Percentiles rank a stretch among this genome's conserved stretches.
Evolutionary conservation across 1,140 invertebrate genomes (phyloP).

Genomic region (Limonius californicus): DNA sequence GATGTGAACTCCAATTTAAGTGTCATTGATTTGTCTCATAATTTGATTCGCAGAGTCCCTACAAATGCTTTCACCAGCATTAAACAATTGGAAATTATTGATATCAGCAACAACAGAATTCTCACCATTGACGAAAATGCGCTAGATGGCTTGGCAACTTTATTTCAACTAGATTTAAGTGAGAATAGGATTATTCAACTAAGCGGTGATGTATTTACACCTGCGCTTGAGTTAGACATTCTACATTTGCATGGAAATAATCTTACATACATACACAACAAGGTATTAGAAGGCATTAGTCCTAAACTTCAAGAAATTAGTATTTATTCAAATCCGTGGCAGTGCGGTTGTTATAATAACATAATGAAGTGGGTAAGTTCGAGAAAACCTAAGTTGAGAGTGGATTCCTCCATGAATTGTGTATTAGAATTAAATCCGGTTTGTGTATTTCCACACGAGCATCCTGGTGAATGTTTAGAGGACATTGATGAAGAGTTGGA

Average conservation of each 20-base stretch:
- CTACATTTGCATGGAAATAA: background rate
- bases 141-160: background rate
- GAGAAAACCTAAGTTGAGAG: background rate
- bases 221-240: background rate
- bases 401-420: background rate
- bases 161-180: background rate
- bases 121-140: background rate
- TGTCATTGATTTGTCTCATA: background rate
- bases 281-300: background rate
- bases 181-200: background rate
- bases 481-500: background rate
- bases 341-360: slow-evolving; percentile 3
- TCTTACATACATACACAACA: background rate
- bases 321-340: slow-evolving; percentile 1
- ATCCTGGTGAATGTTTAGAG: background rate
- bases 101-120: background rate
- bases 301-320: background rate
- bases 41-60: background rate
- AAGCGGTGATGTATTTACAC: background rate
- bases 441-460: background rate
- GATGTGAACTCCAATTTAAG: background rate
- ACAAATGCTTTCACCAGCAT: background rate
- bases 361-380: background rate
- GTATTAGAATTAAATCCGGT: background rate
- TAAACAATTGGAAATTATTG: background rate